phyloP scores from a whole-genome alignment of 2,888 invertebrate genomes.

The Tenodera sinensis region DNA sequence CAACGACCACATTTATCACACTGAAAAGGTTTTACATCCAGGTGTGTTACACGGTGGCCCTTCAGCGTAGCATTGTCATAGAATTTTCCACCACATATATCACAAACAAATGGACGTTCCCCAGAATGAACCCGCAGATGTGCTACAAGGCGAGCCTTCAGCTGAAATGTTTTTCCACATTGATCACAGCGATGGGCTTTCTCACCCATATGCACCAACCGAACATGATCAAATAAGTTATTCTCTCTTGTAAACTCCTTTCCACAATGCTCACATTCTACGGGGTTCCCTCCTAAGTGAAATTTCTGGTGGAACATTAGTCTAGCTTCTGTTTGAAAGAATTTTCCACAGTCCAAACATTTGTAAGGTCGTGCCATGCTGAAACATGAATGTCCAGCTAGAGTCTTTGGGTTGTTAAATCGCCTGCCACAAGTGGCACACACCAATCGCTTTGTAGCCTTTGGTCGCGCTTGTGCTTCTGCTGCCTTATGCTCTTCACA shows the following conservation, averaged over 20 bases:
- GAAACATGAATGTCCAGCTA: constrained; percentile 20
- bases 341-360: constrained; percentile 31
- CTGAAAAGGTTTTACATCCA: constrained; percentile 28
- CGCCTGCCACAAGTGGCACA: constrained; percentile 22
- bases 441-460: constrained; percentile 5
- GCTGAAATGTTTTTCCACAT: constrained; percentile 29
- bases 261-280: constrained; percentile 31
- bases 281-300: constrained; percentile 25
- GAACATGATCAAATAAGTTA: constrained; percentile 28
- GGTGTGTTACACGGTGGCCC: constrained; percentile 24
- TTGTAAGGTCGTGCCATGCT: constrained; percentile 11
- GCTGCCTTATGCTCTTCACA: constrained; percentile 21
- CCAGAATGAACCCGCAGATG: constrained; percentile 32
- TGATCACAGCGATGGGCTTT: constrained; percentile 24
- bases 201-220: constrained; percentile 30
- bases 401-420: constrained; percentile 15
- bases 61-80: constrained; percentile 32
- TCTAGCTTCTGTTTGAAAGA: constrained; percentile 30
- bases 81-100: constrained; percentile 32
- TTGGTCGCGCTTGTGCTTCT: not conserved
- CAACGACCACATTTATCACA: constrained; percentile 30
- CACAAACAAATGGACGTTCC: constrained; percentile 33
- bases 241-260: constrained; percentile 29
- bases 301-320: constrained; percentile 31
- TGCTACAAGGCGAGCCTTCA: constrained; percentile 25